Base-by-base conservation (phyloP, 2,888 invertebrate genomes). In the Chelonus formosanus region DNA sequence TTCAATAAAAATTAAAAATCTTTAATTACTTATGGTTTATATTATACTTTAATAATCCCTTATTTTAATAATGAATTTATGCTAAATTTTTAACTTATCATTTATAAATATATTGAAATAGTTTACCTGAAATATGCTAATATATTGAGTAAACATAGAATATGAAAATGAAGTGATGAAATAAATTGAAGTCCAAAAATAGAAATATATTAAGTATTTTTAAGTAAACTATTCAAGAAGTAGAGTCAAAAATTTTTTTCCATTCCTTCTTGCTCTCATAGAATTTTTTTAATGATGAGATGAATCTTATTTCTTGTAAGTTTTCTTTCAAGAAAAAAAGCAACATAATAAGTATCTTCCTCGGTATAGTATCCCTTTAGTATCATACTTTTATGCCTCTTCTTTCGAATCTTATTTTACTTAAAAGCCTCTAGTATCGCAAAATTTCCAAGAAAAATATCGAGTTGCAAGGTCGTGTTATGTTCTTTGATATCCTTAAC, bases 401-500 rank as follows among this genome's bases (percentile, higher is more conserved):
- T 48, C 20, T 10, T 48, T 52, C 35, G 48, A 56, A 48, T 54
- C 36, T 56, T 60, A 47, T 43, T 8, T 57, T 35, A 35, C 40
- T 54, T 55, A 35, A 45, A 43, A 50, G 40, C 43, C 36, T 50
- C 47, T 34, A 35, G 47, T 43, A 10, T 55, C 55, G 47, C 32
- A 36, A 8, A 60, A 61, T 53, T 53, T 61, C 34, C 53, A n/a
- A 52, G 61, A 59, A 43, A 35, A 65, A 65, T 65, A 60, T 65
- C 65, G 48, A 48, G 65, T 65, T 65, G 43, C 65, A 60, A 65
- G 65, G 60, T 65, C 60, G 55, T 47, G 50, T 48, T 10, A 50
- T 34, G 34, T 35, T 43, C 56, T 45, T 45, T 50, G 40, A 31
- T 35, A 60, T 60, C 60, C 60, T 60, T 65, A 60, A 60, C 60